Percentiles rank a stretch among this genome's conserved stretches.
Conservation (phyloP, 2,113 vertebrate genomes). For the Ifrita kowaldi region DNA sequence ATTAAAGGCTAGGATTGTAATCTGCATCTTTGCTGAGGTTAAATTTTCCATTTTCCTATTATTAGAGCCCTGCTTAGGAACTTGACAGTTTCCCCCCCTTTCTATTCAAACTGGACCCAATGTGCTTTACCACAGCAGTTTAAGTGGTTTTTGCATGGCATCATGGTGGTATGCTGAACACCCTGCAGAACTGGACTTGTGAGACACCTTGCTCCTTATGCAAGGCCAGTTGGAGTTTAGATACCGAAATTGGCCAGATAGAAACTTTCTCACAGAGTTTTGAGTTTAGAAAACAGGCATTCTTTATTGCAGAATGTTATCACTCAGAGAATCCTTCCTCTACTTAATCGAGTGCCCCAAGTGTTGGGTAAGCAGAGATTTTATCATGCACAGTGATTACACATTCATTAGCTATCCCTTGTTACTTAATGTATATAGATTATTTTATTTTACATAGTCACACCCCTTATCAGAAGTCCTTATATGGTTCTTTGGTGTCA, state of each 20-base stretch:
- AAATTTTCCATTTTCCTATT: neutral
- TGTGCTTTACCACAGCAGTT: neutral
- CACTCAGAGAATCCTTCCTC: neutral
- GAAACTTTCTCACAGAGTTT: neutral
- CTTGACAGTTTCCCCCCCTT: neutral
- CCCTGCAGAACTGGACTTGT: neutral
- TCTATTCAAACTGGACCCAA: neutral
- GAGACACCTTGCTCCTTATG: neutral
- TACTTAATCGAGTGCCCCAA: neutral
- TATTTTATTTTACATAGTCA: neutral
- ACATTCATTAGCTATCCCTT: neutral
- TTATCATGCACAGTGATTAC: neutral
- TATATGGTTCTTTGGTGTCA: neutral
- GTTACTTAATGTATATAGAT: neutral
- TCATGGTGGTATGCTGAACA: neutral
- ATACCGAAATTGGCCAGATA: accelerated
- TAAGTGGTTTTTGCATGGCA: neutral
- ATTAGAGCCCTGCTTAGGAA: neutral
- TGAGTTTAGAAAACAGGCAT: neutral
- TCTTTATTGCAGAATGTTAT: neutral
- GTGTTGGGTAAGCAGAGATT: neutral
- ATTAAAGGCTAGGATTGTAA: neutral
- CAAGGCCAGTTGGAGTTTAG: neutral
- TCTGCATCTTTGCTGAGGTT: neutral
- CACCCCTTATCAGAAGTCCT: neutral